A percentile compares a stretch with the other conserved stretches of the same genome.
These are phyloP conservation scores for Muntiacus reevesi DNA, from an alignment of 2,113 vertebrate genomes.

Conservation along the genomic window DNA sequence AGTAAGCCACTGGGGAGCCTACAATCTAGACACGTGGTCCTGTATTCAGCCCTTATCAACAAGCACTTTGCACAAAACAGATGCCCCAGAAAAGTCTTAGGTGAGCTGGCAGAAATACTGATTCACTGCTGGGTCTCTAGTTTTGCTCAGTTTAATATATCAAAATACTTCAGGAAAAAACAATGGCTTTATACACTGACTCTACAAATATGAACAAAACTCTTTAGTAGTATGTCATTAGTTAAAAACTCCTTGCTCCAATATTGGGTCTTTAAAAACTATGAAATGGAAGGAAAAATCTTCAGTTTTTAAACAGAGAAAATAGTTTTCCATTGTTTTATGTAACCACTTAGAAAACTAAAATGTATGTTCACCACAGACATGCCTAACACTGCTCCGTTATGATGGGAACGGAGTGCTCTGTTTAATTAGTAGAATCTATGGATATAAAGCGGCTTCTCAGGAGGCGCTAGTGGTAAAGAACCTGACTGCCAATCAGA, in stretches of 20 bases:
- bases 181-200: not conserved
- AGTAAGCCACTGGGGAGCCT: not conserved
- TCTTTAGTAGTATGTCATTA: not conserved
- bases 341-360: not conserved
- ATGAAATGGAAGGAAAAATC: not conserved
- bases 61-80: not conserved
- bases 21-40: not conserved
- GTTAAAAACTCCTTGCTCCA: not conserved
- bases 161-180: not conserved
- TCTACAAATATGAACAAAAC: not conserved
- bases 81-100: not conserved
- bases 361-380: not conserved
- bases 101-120: not conserved
- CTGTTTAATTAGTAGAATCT: not conserved
- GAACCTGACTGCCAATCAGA: not conserved
- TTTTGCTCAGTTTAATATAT: not conserved
- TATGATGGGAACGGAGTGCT: not conserved
- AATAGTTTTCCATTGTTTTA: not conserved
- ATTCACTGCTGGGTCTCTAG: not conserved
- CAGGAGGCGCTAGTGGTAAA: not conserved
- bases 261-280: not conserved
- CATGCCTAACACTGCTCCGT: not conserved
- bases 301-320: slow-evolving; percentile 7
- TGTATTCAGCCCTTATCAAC: not conserved
- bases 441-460: not conserved